phyloP scores from a whole-genome alignment of 2,113 vertebrate species.

The Glaucomys volans region DNA sequence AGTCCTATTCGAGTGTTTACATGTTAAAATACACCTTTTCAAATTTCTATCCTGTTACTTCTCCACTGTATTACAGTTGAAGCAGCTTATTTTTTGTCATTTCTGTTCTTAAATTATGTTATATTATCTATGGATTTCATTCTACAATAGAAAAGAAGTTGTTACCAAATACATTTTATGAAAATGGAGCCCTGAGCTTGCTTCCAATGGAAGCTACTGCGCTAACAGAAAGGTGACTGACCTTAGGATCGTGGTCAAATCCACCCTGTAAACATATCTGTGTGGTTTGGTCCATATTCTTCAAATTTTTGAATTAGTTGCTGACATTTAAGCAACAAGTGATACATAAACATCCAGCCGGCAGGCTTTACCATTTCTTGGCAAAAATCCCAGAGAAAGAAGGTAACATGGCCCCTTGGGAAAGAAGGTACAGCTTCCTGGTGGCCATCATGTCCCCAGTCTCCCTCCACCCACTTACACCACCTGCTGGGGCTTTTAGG shows the following conservation, averaged over 20 bases:
- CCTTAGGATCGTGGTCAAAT: neutral
- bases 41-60: slow-evolving; percentile 22
- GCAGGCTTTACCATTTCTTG: neutral
- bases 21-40: neutral
- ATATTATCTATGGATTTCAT: neutral
- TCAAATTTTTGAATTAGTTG: neutral
- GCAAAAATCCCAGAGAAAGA: neutral
- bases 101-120: neutral
- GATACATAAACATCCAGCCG: neutral
- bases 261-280: neutral
- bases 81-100: neutral
- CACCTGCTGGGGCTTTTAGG: neutral
- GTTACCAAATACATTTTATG: neutral
- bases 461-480: neutral
- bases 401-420: neutral
- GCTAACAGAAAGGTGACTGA: neutral
- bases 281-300: neutral
- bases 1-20: neutral
- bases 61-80: neutral
- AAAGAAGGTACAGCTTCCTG: neutral
- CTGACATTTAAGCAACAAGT: neutral
- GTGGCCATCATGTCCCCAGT: neutral
- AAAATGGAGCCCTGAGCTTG: neutral
- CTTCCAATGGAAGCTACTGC: neutral
- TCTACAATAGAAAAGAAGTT: slow-evolving; percentile 15